phyloP scores from a whole-genome alignment of 1,140 invertebrate genomes.

The Bombus haemorrhoidalis region DNA sequence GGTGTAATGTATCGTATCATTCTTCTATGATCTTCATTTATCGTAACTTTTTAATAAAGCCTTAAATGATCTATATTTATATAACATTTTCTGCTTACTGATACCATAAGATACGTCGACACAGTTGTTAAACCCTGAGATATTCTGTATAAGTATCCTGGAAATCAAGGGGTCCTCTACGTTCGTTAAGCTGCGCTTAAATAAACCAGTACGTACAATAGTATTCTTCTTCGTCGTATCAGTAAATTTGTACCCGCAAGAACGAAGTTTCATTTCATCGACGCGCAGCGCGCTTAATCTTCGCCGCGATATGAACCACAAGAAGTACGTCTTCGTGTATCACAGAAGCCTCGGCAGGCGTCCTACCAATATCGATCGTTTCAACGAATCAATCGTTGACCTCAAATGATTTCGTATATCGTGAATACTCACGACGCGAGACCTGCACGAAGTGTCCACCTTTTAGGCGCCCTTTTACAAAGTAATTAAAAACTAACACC shows the following conservation, averaged over 20 bases:
- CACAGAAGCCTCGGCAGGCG: not conserved
- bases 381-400: not conserved
- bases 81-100: too few species aligned
- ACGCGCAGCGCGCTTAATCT: conserved; percentile 21
- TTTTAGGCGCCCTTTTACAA: not conserved
- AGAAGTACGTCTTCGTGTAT: conserved; percentile 28
- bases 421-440: not conserved
- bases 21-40: too few species aligned
- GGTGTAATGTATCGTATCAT: too few species aligned
- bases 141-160: conserved; percentile 24
- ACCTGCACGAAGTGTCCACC: not conserved
- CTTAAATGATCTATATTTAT: too few species aligned
- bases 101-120: too few species aligned
- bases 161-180: conserved; percentile 58
- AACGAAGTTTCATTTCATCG: conserved; percentile 39
- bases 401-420: too few species aligned
- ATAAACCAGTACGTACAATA: conserved; percentile 57
- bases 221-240: conserved; percentile 24
- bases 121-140: not conserved
- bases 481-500: conserved; percentile 3
- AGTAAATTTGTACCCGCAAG: conserved; percentile 63
- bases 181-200: conserved; percentile 54
- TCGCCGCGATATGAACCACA: conserved; percentile 3
- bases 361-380: not conserved
- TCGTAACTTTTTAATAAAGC: too few species aligned